A percentile compares a stretch with the other conserved stretches of the same genome.
Conservation (phyloP, 2,888 invertebrate species). For the Petrolisthes manimaculis region DNA sequence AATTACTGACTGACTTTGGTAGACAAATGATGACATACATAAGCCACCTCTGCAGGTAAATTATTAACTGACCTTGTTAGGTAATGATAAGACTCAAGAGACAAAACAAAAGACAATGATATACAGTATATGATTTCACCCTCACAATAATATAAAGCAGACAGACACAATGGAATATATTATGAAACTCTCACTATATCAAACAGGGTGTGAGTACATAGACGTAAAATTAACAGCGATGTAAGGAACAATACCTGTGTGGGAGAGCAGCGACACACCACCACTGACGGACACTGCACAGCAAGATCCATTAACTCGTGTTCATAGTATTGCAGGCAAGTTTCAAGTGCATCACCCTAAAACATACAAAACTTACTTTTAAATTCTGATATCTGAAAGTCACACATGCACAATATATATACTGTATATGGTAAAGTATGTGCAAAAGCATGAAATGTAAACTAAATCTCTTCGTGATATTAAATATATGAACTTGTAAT, state of each 20-base stretch:
- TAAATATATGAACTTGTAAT: not conserved
- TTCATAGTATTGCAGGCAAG: slow-evolving; percentile 80
- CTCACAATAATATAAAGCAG: too few species aligned
- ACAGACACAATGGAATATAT: too few species aligned
- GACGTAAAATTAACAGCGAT: too few species aligned
- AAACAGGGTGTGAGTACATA: too few species aligned
- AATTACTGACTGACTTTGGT: too few species aligned
- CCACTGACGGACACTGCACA: slow-evolving; percentile 80
- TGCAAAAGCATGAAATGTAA: not conserved
- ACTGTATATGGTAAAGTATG: not conserved
- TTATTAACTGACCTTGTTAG: too few species aligned
- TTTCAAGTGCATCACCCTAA: slow-evolving; percentile 78
- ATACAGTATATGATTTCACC: too few species aligned
- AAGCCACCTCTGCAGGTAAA: too few species aligned
- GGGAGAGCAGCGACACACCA: slow-evolving; percentile 82
- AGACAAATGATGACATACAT: too few species aligned
- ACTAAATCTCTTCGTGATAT: not conserved
- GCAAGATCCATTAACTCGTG: slow-evolving; percentile 81
- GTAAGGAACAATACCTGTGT: slow-evolving; percentile 72
- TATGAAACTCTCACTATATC: too few species aligned
- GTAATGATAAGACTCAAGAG: too few species aligned
- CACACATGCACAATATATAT: not conserved
- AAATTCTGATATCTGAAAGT: not conserved
- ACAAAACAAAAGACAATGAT: too few species aligned
- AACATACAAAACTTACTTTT: not conserved